Conservation (phyloP, 92 coral and sea anemone species). For the Epizoanthus rinbou region DNA sequence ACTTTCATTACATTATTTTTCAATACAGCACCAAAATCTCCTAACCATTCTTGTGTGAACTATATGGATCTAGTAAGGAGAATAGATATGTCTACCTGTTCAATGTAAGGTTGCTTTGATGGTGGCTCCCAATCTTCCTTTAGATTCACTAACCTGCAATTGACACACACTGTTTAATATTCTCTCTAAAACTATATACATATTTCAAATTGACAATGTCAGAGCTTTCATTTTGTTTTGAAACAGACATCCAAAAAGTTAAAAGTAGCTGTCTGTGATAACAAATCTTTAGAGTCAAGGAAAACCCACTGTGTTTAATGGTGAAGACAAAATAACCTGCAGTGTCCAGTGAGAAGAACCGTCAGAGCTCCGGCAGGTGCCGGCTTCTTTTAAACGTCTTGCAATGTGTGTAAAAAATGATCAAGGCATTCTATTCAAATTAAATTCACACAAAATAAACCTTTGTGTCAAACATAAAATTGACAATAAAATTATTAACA, state of each 20-base stretch:
- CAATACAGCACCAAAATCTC: background rate
- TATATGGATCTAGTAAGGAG: background rate
- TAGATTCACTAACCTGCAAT: slow-evolving; percentile 62
- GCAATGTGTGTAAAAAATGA: background rate
- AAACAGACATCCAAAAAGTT: no score
- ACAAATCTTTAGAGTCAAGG: no score
- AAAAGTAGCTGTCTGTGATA: no score
- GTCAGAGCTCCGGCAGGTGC: no score
- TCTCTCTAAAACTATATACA: background rate
- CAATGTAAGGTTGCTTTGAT: slow-evolving; percentile 69
- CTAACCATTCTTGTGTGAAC: background rate
- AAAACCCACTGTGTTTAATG: no score
- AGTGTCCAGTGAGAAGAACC: no score
- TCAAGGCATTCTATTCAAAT: no score
- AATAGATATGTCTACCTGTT: slow-evolving; percentile 62
- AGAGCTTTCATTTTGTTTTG: no score
- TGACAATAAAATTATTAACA: no score
- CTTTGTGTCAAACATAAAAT: background rate
- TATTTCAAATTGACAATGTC: background rate
- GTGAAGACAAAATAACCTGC: no score
- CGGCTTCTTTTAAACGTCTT: no score
- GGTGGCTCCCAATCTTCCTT: slow-evolving; percentile 93
- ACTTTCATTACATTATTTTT: background rate
- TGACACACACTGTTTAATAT: background rate
- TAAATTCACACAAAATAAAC: background rate